Conservation (phyloP, 1,140 invertebrate species). For the Tetramorium alpestre region DNA sequence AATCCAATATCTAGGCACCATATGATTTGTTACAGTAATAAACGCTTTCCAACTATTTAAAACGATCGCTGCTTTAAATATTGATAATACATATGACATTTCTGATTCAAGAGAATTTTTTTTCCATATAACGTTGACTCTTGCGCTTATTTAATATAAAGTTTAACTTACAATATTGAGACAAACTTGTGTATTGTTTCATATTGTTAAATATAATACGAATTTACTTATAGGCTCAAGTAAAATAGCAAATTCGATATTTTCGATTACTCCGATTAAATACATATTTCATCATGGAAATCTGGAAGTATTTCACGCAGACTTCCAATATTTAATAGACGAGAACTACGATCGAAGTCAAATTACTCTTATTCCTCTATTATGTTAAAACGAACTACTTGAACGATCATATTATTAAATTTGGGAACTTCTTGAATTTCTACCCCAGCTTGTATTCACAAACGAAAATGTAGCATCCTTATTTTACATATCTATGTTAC, state of each 20-base stretch:
- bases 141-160: neutral
- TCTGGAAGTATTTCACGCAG: neutral
- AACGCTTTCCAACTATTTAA: constrained; percentile 41
- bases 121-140: neutral
- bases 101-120: constrained; percentile 16
- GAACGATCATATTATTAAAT: constrained; percentile 26
- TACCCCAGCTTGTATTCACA: constrained; percentile 8
- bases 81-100: constrained; percentile 24
- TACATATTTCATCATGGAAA: constrained; percentile 14
- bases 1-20: constrained; percentile 54
- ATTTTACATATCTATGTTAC: constrained; percentile 31
- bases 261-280: constrained; percentile 17
- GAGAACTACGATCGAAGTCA: neutral
- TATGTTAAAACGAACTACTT: constrained; percentile 33
- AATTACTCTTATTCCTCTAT: constrained; percentile 20
- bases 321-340: constrained; percentile 28
- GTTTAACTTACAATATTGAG: constrained; percentile 34
- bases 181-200: neutral
- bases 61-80: constrained; percentile 37
- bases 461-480: constrained; percentile 20
- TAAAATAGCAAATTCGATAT: constrained; percentile 36
- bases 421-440: constrained; percentile 16
- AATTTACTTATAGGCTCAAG: constrained; percentile 32
- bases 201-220: constrained; percentile 17
- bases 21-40: constrained; percentile 54